Conservation (phyloP, 35 echinoderm and acorn worm species). For the Anneissia japonica region DNA sequence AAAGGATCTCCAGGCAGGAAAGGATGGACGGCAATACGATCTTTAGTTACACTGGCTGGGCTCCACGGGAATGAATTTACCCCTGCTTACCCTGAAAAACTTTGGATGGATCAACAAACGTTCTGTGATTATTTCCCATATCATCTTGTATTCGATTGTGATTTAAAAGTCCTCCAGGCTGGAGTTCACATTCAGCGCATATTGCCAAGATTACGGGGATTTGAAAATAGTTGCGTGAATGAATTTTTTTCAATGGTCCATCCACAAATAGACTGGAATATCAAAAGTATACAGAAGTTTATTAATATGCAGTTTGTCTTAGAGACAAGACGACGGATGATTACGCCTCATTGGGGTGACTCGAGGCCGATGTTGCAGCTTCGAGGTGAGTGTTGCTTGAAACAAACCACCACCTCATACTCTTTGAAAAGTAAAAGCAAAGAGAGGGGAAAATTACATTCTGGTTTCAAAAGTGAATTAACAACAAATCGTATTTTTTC, state of each 20-base stretch:
- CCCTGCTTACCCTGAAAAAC: slow-evolving; percentile 72
- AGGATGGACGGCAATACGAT: slow-evolving; percentile 2
- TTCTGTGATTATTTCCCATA: slow-evolving; percentile 98
- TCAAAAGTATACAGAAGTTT: slow-evolving; percentile 86
- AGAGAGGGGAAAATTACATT: too few species aligned
- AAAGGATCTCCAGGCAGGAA: not conserved
- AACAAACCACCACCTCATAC: too few species aligned
- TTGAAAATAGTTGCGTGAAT: slow-evolving; percentile 55
- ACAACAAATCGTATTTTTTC: too few species aligned
- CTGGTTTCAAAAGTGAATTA: too few species aligned
- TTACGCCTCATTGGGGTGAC: slow-evolving; percentile 55
- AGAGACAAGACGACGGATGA: slow-evolving; percentile 75
- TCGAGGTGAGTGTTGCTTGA: slow-evolving; percentile 69
- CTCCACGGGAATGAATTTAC: slow-evolving; percentile 52
- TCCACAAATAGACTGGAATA: slow-evolving; percentile 93
- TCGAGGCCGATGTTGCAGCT: slow-evolving; percentile 84
- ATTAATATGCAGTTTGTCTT: slow-evolving; percentile 97
- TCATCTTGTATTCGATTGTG: slow-evolving; percentile 82
- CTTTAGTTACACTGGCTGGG: slow-evolving; percentile 46
- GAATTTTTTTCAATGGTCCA: slow-evolving; percentile 85
- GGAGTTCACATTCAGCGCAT: slow-evolving; percentile 90
- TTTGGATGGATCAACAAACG: slow-evolving; percentile 81
- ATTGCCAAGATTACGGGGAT: slow-evolving; percentile 48
- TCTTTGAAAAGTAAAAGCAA: too few species aligned
- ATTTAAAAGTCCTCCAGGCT: slow-evolving; percentile 62